These are phyloP conservation scores for Aethes cnicana DNA, from an alignment of 2,888 invertebrate genomes.

Conservation along the genomic window DNA sequence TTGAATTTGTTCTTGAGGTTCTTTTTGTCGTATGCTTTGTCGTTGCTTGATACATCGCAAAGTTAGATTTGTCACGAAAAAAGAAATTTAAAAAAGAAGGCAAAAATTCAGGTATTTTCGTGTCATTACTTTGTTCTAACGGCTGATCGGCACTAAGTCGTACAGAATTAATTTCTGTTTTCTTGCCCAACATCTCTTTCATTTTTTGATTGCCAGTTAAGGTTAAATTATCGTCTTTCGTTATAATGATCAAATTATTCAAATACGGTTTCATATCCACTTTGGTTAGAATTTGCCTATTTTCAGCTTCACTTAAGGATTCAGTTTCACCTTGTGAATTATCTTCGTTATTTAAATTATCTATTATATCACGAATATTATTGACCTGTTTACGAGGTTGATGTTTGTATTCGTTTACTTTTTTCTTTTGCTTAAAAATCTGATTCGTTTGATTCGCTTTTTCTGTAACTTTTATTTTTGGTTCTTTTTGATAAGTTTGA, in stretches of 20 bases:
- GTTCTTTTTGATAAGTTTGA: constrained; percentile 42
- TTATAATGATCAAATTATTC: not conserved
- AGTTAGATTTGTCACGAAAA: constrained; percentile 44
- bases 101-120: constrained; percentile 42
- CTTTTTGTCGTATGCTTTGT: constrained; percentile 1
- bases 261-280: constrained; percentile 9
- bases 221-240: not conserved
- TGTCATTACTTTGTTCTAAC: constrained; percentile 29
- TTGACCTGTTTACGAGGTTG: constrained; percentile 50
- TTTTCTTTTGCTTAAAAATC: constrained; percentile 29
- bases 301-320: constrained; percentile 57
- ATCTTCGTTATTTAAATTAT: constrained; percentile 54
- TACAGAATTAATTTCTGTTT: not conserved
- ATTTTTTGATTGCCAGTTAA: not conserved
- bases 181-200: not conserved
- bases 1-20: not conserved
- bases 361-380: constrained; percentile 71
- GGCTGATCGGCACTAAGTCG: not conserved
- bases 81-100: constrained; percentile 59
- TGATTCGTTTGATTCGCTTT: constrained; percentile 27
- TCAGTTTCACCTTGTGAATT: constrained; percentile 39
- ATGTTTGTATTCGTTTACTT: constrained; percentile 14
- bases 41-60: not conserved
- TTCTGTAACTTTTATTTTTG: not conserved
- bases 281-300: constrained; percentile 29